These are phyloP conservation scores for Haemorhous mexicanus DNA, from an alignment of 2,113 vertebrate genomes.

Conservation along the genomic window DNA sequence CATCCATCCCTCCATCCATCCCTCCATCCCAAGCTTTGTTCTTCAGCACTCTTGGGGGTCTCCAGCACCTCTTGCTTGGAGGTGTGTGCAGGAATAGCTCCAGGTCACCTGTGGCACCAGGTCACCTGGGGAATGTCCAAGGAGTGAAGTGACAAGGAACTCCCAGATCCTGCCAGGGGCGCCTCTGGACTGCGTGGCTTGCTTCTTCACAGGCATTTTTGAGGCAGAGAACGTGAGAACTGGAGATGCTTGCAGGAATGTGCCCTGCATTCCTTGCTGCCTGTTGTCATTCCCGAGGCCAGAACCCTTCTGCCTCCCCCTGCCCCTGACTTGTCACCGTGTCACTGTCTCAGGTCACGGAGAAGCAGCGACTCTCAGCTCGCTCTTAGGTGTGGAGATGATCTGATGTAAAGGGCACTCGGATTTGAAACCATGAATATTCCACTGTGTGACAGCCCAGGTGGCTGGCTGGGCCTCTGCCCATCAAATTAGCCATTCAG, in stretches of 20 bases:
- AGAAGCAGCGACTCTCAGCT: too few relatives aligned
- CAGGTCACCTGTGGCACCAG: neutral
- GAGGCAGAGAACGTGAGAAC: rapidly evolving
- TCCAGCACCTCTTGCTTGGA: neutral
- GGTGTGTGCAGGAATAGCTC: rapidly evolving
- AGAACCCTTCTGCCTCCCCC: neutral
- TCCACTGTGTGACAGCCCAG: neutral
- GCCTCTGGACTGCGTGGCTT: rapidly evolving
- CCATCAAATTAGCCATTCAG: neutral
- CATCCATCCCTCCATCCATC: too few relatives aligned
- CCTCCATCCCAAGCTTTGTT: neutral
- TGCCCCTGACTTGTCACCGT: neutral
- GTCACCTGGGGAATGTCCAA: neutral
- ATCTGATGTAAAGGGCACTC: neutral
- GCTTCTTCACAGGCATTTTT: rapidly evolving
- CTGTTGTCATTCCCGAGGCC: neutral
- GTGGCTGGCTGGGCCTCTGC: neutral
- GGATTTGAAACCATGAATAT: neutral
- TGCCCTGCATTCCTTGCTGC: neutral
- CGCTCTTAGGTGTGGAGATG: neutral
- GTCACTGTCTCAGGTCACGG: rapidly evolving
- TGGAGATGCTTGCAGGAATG: neutral
- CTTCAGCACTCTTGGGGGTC: neutral
- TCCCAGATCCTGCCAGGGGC: neutral
- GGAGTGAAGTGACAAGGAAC: neutral